Evolutionary conservation across 2,113 vertebrate species (phyloP).

Genomic region (Notarius lentiginosus): DNA sequence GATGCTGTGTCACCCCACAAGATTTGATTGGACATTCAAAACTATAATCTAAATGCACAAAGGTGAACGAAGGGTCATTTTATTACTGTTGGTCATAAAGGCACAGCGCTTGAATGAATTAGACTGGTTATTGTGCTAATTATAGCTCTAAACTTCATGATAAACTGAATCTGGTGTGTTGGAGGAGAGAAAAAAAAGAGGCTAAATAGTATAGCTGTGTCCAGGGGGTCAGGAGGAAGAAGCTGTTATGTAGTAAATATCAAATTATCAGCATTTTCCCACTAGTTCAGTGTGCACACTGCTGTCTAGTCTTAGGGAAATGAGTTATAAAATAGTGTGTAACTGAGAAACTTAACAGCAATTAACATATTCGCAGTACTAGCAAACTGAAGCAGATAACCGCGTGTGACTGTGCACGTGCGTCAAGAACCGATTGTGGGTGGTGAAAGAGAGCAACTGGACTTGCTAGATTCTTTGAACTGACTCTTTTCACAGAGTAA

Average conservation of each 20-base stretch:
- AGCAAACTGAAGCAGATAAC: neutral
- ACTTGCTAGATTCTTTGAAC: neutral
- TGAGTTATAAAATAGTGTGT: neutral
- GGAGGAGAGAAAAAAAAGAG: too few relatives aligned
- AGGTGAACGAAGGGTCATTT: neutral
- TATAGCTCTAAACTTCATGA: neutral
- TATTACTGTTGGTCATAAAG: neutral
- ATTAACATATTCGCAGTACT: neutral
- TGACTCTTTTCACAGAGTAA: neutral
- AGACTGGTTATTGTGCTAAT: neutral
- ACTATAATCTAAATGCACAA: neutral
- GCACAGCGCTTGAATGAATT: too few relatives aligned
- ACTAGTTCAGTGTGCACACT: neutral
- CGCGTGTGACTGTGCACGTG: neutral
- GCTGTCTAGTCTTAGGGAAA: neutral
- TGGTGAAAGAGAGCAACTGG: too few relatives aligned
- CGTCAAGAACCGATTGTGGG: neutral
- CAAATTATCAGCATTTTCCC: neutral
- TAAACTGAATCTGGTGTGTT: too few relatives aligned
- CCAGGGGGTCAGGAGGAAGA: neutral
- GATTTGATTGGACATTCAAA: neutral
- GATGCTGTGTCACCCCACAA: conserved; percentile 8
- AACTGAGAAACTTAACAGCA: neutral
- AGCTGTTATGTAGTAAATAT: neutral
- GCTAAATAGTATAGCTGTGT: neutral